These are phyloP conservation scores for Anabas testudineus DNA, from an alignment of 2,797 vertebrate species.

Conservation along the genomic window DNA sequence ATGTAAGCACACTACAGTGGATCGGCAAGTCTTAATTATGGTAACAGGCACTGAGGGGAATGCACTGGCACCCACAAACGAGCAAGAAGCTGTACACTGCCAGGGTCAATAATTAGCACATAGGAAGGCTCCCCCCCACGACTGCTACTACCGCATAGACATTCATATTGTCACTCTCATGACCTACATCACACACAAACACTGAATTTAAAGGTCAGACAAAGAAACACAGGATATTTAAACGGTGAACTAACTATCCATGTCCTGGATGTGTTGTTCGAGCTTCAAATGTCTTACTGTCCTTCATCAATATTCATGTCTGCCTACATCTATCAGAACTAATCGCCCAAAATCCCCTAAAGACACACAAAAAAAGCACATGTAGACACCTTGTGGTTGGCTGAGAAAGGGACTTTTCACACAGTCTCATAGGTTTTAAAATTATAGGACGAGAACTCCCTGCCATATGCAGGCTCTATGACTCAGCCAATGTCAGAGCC, in stretches of 20 bases:
- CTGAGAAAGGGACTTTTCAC: conserved; percentile 14
- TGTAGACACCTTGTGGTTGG: conserved; percentile 11
- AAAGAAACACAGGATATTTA: conserved; percentile 20
- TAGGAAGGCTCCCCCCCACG: conserved; percentile 21
- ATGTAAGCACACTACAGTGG: conserved; percentile 68
- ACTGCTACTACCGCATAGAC: conserved; percentile 18
- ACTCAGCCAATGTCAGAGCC: conserved; percentile 61
- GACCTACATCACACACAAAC: conserved; percentile 49
- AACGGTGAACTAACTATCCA: conserved; percentile 25
- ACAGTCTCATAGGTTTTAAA: conserved; percentile 18
- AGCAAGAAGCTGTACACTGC: conserved; percentile 62
- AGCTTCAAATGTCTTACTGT: conserved; percentile 6
- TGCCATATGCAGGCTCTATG: conserved; percentile 40
- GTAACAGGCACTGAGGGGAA: conserved; percentile 75
- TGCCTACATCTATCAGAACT: neutral
- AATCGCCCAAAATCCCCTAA: conserved; percentile 3
- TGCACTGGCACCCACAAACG: conserved; percentile 65
- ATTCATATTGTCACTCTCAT: conserved; percentile 34
- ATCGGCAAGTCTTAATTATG: conserved; percentile 79
- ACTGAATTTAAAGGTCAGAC: conserved; percentile 40
- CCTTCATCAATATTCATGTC: conserved; percentile 26
- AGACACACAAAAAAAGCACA: conserved; percentile 29
- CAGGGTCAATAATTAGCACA: conserved; percentile 71
- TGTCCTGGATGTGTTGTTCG: conserved; percentile 1
- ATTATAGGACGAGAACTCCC: conserved; percentile 29